Percentiles rank a stretch among this genome's conserved stretches.
These are phyloP conservation scores for Lucifuga dentata DNA, from an alignment of 2,113 vertebrate genomes.

Conservation along the genomic window DNA sequence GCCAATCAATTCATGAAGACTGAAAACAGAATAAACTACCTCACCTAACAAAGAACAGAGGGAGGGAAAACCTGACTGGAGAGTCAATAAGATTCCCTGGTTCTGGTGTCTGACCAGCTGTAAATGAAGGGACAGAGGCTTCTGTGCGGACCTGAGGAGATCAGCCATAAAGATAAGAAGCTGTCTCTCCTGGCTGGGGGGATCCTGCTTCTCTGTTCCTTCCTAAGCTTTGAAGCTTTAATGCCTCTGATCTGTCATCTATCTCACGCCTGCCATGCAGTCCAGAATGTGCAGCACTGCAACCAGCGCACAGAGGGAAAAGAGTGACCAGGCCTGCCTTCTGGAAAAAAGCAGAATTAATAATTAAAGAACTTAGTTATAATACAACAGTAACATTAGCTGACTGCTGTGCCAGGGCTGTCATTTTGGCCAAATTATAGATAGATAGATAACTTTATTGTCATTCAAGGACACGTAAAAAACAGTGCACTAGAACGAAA, in stretches of 20 bases:
- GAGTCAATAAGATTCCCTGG: conserved; percentile 32
- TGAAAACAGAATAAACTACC: conserved; percentile 56
- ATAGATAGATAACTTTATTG: too few species aligned
- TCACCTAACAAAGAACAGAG: conserved; percentile 47
- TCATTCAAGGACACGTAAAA: too few species aligned
- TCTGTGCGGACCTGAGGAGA: conserved; percentile 41
- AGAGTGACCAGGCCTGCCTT: conserved; percentile 27
- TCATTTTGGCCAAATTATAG: too few species aligned
- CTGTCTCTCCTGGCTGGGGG: conserved; percentile 45
- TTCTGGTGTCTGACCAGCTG: conserved; percentile 45
- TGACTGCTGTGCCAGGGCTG: conserved; percentile 32
- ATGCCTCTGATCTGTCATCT: conserved; percentile 68
- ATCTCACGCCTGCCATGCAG: conserved; percentile 57
- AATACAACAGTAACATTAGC: conserved; percentile 23
- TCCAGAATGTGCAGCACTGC: conserved; percentile 35
- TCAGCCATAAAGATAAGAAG: conserved; percentile 50
- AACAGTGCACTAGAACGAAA: too few species aligned
- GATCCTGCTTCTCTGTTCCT: conserved; percentile 55
- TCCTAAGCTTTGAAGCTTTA: conserved; percentile 62
- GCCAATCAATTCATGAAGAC: conserved; percentile 67
- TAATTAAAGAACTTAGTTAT: conserved; percentile 34
- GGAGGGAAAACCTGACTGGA: conserved; percentile 45
- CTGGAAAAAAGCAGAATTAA: conserved; percentile 32
- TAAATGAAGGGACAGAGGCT: conserved; percentile 43
- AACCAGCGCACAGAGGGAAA: conserved; percentile 31